phyloP scores from a whole-genome alignment of 2,797 vertebrate genomes.

The Gorsachius magnificus region DNA sequence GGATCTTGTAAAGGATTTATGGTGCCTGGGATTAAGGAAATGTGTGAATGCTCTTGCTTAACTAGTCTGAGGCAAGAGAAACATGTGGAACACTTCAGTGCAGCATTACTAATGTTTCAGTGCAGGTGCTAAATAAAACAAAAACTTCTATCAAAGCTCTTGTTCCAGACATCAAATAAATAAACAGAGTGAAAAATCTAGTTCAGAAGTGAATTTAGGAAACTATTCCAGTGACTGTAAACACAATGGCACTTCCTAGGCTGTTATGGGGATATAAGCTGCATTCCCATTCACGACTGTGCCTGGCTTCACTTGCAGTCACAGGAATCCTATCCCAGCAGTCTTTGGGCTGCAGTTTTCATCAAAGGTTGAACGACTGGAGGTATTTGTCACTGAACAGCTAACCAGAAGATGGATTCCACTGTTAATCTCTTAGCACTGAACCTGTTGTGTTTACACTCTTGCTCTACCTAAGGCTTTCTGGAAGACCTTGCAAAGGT shows the following conservation, averaged over 20 bases:
- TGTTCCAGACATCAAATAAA: slow-evolving; percentile 56
- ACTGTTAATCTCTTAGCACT: not conserved
- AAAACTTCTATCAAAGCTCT: slow-evolving; percentile 54
- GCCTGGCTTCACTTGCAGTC: not conserved
- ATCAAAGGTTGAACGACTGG: not conserved
- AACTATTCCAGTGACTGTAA: not conserved
- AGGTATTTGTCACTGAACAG: not conserved
- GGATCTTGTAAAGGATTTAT: slow-evolving; percentile 71
- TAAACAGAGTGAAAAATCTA: slow-evolving; percentile 24
- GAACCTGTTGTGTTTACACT: not conserved
- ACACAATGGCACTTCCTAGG: not conserved
- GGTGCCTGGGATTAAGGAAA: slow-evolving; percentile 69
- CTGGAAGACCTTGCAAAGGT: not conserved
- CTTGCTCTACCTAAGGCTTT: not conserved
- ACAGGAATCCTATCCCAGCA: not conserved
- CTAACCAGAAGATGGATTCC: not conserved
- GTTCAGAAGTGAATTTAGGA: not conserved
- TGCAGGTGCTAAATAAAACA: slow-evolving; percentile 72
- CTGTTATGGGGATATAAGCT: not conserved
- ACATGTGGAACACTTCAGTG: slow-evolving; percentile 75
- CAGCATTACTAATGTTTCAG: slow-evolving; percentile 62
- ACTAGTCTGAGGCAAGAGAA: slow-evolving; percentile 61
- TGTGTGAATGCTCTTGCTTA: slow-evolving; percentile 65
- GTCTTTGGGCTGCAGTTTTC: not conserved
- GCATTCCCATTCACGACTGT: not conserved